Evolutionary conservation across 1,140 invertebrate genomes (phyloP), one percentile per base, ranked within the genome.

Genomic region (Brachionus rotundiformis): DNA sequence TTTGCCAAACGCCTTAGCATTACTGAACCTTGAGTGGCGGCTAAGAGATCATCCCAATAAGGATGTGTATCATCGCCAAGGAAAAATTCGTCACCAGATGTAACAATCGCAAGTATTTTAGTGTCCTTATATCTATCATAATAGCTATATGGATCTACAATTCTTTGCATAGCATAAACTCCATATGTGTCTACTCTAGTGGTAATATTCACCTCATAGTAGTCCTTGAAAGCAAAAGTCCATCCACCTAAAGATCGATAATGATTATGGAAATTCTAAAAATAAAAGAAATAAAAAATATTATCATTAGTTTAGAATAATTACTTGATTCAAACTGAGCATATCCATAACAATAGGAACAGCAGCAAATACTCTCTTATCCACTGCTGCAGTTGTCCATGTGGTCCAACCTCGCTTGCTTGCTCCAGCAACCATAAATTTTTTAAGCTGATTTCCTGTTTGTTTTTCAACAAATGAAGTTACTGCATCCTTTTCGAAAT

Each of bases 71-170:
- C 85, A 54, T 86, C 86, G 8, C 84, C 83, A 19, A 86, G 81
- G 71, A 86, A 87, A 82, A 87, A 87, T 82, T 87, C 86, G 65
- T 87, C 86, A 5, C 86, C 86, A 2, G 83, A 83, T 0, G 85
- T 85, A 33, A 82, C 84, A 23, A 86, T 83, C 1, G 86, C 84
- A 54, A 85, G 59, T 39, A 86, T 87, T 3, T 85, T 84, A 59
- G 85, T 86, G 7, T 68, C 84, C 31, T 44, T 83, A 29, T 84
- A 84, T 39, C 85, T 75, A 16, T 85, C 85, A 44, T 85, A 85
- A 82, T 86, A 87, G 19, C 63, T 54, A n/a, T n/a, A 73, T 23
- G 81, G 81, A 73, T 82, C 81, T n/a, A 82, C 33, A 25, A 82
- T 75, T 71, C 16, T 29, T 75, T 49, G 59, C 63, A 82, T 71